These are phyloP conservation scores for Cenopis cana DNA, from an alignment of 2,888 invertebrate genomes.

Conservation along the genomic window DNA sequence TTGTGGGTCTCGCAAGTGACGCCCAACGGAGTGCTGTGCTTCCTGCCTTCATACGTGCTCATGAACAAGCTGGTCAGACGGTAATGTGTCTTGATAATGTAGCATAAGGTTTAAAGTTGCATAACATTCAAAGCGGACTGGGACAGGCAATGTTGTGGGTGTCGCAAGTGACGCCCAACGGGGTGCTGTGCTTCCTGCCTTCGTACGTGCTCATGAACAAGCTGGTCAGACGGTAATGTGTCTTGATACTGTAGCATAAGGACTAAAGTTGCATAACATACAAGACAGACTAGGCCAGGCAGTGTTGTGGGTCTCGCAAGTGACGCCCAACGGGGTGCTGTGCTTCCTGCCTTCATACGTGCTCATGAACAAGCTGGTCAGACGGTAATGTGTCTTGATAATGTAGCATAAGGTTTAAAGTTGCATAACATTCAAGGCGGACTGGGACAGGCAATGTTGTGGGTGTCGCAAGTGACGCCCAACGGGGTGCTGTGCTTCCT, in stretches of 20 bases:
- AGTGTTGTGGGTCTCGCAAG: slow-evolving; percentile 81
- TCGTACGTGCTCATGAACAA: slow-evolving; percentile 88
- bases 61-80: slow-evolving; percentile 81
- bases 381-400: slow-evolving; percentile 47
- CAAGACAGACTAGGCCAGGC: slow-evolving; percentile 87
- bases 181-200: slow-evolving; percentile 91
- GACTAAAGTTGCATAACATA: too few species aligned
- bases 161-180: slow-evolving; percentile 86
- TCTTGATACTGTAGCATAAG: not conserved
- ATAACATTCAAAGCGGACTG: slow-evolving; percentile 87
- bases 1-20: slow-evolving; percentile 83
- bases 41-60: slow-evolving; percentile 89
- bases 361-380: slow-evolving; percentile 83
- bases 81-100: slow-evolving; percentile 41
- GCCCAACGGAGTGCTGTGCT: slow-evolving; percentile 90
- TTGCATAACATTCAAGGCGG: slow-evolving; percentile 88
- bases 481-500: slow-evolving; percentile 91
- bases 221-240: slow-evolving; percentile 62
- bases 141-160: slow-evolving; percentile 84
- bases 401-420: too few species aligned
- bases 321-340: slow-evolving; percentile 89
- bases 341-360: slow-evolving; percentile 91
- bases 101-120: too few species aligned
- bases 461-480: slow-evolving; percentile 86
- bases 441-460: slow-evolving; percentile 83